Evolutionary conservation across 2,888 invertebrate species (phyloP), one percentile per base, ranked within the genome.

Genomic region (Sicus ferrugineus): DNA sequence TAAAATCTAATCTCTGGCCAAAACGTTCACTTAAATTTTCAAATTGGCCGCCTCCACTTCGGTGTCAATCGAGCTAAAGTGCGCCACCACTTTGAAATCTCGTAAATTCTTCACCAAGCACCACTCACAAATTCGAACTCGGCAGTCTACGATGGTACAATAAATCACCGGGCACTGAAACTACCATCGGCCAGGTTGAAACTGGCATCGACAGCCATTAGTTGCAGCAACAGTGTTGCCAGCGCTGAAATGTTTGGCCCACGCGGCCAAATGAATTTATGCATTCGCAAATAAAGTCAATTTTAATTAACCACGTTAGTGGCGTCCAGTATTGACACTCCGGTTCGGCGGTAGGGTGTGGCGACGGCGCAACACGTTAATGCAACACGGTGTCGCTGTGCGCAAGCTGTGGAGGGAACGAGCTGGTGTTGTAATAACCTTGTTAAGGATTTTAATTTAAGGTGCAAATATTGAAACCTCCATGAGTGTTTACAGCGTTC

Each of bases 371-470:
- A 75, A 74, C 75, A 74, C 72, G 74, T 75, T 77, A 76, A 76
- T 75, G 76, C 73, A 73, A 73, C 73, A 73, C 62, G 69, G 67
- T 68, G 66, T 68, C 66, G 72, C 71, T 70, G 72, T 70, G 72
- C 70, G 70, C 70, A 72, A 68, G 61, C n/a, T n/a, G n/a, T n/a
- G n/a, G n/a, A n/a, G n/a, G 26, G 30, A n/a, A 56, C 1, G n/a
- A 28, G 5, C 21, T 19, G 42, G 21, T 66, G 56, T 59, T 67
- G 61, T 74, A 75, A 85, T 85, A 84, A 85, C 82, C 81, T 83
- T 83, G 84, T 84, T 85, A 83, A 81, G 78, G 79, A 80, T 83
- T 82, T 84, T 84, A 85, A 84, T 85, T 85, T 83, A 83, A 82
- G 80, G 81, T 79, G 83, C 82, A 83, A 83, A 82, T 81, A 83